These are phyloP conservation scores for Rhaphigaster nebulosa DNA, from an alignment of 2,888 invertebrate species.

Conservation along the genomic window DNA sequence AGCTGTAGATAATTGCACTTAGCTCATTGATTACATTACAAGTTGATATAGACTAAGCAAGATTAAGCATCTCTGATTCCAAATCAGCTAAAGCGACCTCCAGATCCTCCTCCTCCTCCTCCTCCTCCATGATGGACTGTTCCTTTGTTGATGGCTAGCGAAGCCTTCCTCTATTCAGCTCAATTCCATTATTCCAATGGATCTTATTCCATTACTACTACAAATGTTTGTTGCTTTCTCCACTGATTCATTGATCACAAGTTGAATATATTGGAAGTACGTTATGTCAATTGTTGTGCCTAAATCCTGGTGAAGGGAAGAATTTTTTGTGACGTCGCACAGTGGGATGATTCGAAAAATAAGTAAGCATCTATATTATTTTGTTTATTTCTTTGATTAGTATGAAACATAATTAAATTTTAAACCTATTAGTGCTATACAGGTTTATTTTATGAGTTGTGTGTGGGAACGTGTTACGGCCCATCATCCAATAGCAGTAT, in stretches of 20 bases:
- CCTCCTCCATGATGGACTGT: background rate
- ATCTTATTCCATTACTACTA: conserved; percentile 1
- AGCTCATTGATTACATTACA: background rate
- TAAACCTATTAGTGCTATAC: too few relatives aligned
- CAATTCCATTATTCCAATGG: background rate
- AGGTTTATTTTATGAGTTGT: too few relatives aligned
- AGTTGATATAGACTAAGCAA: background rate
- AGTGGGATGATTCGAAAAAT: too few relatives aligned
- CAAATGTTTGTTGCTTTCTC: background rate
- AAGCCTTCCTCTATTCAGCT: background rate
- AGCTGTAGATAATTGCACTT: background rate
- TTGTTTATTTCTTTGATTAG: too few relatives aligned
- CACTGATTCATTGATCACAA: background rate
- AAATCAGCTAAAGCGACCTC: background rate
- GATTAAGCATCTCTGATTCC: background rate
- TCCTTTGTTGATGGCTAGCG: background rate
- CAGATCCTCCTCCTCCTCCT: too few relatives aligned
- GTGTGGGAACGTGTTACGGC: too few relatives aligned
- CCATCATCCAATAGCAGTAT: too few relatives aligned
- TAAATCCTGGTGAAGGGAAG: background rate
- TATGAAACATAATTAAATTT: too few relatives aligned
- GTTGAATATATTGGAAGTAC: background rate
- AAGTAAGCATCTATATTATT: too few relatives aligned
- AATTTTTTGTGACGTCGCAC: too few relatives aligned
- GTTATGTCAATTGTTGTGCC: background rate